Evolutionary conservation across 2,113 vertebrate genomes (phyloP), one percentile per base, ranked within the genome.

Genomic region (Vicugna pacos): DNA sequence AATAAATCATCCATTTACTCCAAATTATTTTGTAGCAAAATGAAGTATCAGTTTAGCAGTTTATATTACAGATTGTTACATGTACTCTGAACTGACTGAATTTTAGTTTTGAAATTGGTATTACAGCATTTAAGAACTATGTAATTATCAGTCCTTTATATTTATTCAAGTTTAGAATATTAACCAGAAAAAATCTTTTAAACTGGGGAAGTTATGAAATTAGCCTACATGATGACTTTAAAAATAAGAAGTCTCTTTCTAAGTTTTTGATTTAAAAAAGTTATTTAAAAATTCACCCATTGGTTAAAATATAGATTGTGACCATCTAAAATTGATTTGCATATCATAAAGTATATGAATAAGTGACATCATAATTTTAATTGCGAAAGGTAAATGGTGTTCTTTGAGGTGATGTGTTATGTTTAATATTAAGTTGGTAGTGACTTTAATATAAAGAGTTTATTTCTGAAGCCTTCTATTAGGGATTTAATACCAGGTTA

Each of bases 31-130:
- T 97, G n/a, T 89, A 93, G 64, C 24, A n/a, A 90, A 54, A 69
- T 52, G 32, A 84, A 72, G 2, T 67, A 4, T 97, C 9, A 72
- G 22, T 97, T 95, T 42, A 42, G 42, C 95, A 77, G 64, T 20
- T 85, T 60, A 62, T 80, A 73, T 82, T 93, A n/a, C 26, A 93
- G 0, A n/a, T 95, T 90, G 60, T 72, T n/a, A 15, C 24, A 13
- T 67, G 2, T 89, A 52, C 24, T 79, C 19, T 96, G 76, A 83
- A 2, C 0, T 20, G 35, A 88, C 8, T 50, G n/a, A 86, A 95
- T 89, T 96, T 93, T 95, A 90, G 54, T 60, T 94, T 97, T 95
- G 20, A 81, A 93, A 77, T 88, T 79, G 92, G 30, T 76, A 84
- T 58, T 82, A 62, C 1, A 85, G 8, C 20, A 85, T 94, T 75